Percentiles rank a stretch among this genome's conserved stretches.
phyloP scores from a whole-genome alignment of 2,113 vertebrate species.

The Rynchops niger region DNA sequence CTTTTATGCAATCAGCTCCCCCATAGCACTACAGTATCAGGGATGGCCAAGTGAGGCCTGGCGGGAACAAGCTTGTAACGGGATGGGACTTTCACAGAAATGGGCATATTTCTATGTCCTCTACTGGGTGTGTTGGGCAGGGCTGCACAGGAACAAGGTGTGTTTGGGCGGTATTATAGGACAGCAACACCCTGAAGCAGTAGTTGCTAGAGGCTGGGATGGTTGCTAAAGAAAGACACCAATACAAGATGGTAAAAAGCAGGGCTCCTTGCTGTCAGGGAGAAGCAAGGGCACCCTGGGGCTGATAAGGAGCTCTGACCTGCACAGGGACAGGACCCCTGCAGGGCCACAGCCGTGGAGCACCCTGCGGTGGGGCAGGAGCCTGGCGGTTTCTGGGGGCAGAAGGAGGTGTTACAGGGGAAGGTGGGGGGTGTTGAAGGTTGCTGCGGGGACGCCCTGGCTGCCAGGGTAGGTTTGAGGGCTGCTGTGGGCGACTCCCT shows the following conservation, averaged over 20 bases:
- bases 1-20: neutral
- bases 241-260: neutral
- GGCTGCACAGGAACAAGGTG: neutral
- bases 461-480: neutral
- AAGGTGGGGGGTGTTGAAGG: rapidly evolving
- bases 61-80: neutral
- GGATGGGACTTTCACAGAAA: rapidly evolving
- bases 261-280: neutral
- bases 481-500: neutral
- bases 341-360: rapidly evolving
- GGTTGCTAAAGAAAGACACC: neutral
- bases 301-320: neutral
- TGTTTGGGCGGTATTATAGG: rapidly evolving
- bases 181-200: neutral
- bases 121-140: rapidly evolving
- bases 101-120: rapidly evolving
- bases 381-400: no score
- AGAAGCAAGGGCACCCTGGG: rapidly evolving
- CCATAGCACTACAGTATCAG: neutral
- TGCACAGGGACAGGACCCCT: rapidly evolving
- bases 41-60: neutral
- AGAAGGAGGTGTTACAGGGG: rapidly evolving
- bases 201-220: rapidly evolving
- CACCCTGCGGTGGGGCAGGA: no score
- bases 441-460: no score